These are phyloP conservation scores for Formica exsecta DNA, from an alignment of 1,140 invertebrate species.

Conservation along the genomic window DNA sequence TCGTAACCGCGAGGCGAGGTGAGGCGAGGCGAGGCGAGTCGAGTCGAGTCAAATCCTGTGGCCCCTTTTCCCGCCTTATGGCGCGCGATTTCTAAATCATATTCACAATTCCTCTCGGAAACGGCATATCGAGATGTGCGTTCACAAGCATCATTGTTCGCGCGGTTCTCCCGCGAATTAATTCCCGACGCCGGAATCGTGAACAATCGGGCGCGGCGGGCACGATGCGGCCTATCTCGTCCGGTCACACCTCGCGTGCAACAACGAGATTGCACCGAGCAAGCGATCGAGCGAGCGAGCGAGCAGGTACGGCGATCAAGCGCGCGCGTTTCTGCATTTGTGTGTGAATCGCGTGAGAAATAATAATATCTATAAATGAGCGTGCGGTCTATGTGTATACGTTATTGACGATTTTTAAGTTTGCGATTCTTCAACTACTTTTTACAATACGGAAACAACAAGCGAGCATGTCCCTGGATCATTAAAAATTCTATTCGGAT, in stretches of 20 bases:
- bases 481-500: neutral
- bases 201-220: slow-evolving; percentile 69
- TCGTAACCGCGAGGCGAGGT: slow-evolving; percentile 58
- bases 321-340: slow-evolving; percentile 20
- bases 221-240: slow-evolving; percentile 73
- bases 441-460: neutral
- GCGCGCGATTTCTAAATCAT: slow-evolving; percentile 76
- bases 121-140: neutral
- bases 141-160: slow-evolving; percentile 59
- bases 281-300: slow-evolving; percentile 10
- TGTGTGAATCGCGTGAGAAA: slow-evolving; percentile 60
- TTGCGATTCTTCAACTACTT: slow-evolving; percentile 11
- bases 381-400: neutral
- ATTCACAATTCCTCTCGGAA: slow-evolving; percentile 67
- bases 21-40: slow-evolving; percentile 34
- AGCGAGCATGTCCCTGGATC: neutral
- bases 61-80: slow-evolving; percentile 73
- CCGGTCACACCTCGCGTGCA: slow-evolving; percentile 77
- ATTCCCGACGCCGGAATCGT: slow-evolving; percentile 72
- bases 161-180: slow-evolving; percentile 67
- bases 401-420: slow-evolving; percentile 47
- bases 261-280: slow-evolving; percentile 75
- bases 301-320: slow-evolving; percentile 3
- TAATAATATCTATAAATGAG: slow-evolving; percentile 66
- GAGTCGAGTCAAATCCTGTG: slow-evolving; percentile 21